A percentile compares a stretch with the other conserved stretches of the same genome.
Conservation (phyloP, 2,888 invertebrate species). For the Campopleginae sp. region DNA sequence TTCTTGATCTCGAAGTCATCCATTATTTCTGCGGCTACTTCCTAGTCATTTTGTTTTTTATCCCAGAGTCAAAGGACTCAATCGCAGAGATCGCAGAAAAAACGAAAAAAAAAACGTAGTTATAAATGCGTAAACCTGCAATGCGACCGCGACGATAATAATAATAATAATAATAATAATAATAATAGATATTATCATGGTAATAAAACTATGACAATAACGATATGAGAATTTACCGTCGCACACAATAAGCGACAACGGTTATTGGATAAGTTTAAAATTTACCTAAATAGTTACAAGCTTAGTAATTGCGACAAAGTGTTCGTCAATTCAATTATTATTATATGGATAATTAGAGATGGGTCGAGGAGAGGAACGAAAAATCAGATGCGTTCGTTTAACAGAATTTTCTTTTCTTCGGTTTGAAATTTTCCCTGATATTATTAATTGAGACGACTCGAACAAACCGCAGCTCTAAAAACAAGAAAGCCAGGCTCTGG, state of each 20-base stretch:
- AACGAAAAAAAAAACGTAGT: conserved; percentile 22
- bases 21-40: conserved; percentile 35
- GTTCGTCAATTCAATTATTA: conserved; percentile 39
- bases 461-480: conserved; percentile 26
- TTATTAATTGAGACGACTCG: conserved; percentile 20
- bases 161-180: conserved; percentile 28
- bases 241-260: conserved; percentile 25
- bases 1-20: conserved; percentile 9
- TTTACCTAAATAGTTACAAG: conserved; percentile 58
- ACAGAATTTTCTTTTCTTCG: conserved; percentile 19
- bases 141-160: conserved; percentile 51
- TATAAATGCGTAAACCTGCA: conserved; percentile 33
- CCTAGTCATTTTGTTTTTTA: neutral
- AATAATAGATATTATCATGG: conserved; percentile 20
- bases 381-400: conserved; percentile 31
- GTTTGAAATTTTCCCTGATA: conserved; percentile 34
- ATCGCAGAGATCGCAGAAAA: conserved; percentile 40
- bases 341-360: conserved; percentile 14
- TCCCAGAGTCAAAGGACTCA: conserved; percentile 15
- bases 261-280: conserved; percentile 44
- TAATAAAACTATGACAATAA: conserved; percentile 56
- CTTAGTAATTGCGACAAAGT: conserved; percentile 45
- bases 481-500: conserved; percentile 8
- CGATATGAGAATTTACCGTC: conserved; percentile 47
- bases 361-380: conserved; percentile 1